A percentile compares a stretch with the other conserved stretches of the same genome.
phyloP scores from a whole-genome alignment of 2,113 vertebrate species.

The Sisor rabdophorus region DNA sequence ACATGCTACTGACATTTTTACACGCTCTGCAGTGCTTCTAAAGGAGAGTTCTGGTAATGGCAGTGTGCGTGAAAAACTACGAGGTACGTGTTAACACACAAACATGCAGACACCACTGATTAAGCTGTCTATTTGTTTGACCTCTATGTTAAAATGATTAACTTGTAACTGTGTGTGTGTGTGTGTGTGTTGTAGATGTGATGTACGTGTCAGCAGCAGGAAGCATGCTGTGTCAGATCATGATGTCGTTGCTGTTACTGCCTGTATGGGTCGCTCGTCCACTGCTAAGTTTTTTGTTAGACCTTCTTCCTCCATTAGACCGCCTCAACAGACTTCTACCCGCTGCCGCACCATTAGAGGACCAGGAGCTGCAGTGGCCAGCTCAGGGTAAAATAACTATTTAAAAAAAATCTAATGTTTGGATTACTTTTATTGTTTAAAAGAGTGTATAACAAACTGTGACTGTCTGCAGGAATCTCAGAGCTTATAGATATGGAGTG shows the following conservation, averaged over 20 bases:
- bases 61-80: constrained; percentile 86
- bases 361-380: constrained; percentile 97
- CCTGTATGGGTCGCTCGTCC: constrained; percentile 90
- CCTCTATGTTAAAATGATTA: not conserved
- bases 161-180: not conserved
- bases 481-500: constrained; percentile 79
- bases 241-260: constrained; percentile 86
- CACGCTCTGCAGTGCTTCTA: constrained; percentile 84
- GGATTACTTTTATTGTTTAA: no score
- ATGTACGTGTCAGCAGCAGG: constrained; percentile 94
- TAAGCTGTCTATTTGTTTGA: not conserved
- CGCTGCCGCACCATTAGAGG: constrained; percentile 87
- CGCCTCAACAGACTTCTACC: constrained; percentile 88
- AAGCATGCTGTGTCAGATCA: constrained; percentile 95
- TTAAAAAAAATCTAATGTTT: no score
- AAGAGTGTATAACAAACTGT: not conserved
- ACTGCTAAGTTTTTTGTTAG: constrained; percentile 83
- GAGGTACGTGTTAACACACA: constrained; percentile 66
- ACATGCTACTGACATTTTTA: constrained; percentile 94
- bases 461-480: constrained; percentile 68
- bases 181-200: constrained; percentile 73
- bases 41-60: constrained; percentile 95
- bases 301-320: constrained; percentile 90
- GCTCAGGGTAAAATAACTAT: constrained; percentile 78
- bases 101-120: not conserved